A percentile compares a stretch with the other conserved stretches of the same genome.
Evolutionary conservation across 2,797 vertebrate species (phyloP).

Genomic region (Hydrocynus forskahlii): DNA sequence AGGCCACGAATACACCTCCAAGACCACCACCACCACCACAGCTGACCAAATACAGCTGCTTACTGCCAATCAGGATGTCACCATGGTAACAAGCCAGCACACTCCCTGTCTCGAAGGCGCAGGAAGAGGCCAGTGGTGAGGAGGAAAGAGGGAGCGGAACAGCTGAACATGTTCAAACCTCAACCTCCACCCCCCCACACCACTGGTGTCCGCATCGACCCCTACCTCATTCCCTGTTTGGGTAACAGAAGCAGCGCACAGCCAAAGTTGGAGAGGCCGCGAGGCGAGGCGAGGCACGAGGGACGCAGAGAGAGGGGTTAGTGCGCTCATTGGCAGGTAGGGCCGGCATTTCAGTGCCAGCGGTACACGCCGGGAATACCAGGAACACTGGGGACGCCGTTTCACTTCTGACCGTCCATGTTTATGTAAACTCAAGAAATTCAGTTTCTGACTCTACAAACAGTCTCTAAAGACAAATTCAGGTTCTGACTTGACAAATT

Average conservation of each 20-base stretch:
- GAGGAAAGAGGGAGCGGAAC: slow-evolving; percentile 46
- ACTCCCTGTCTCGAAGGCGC: slow-evolving; percentile 68
- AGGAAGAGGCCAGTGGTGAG: slow-evolving; percentile 49
- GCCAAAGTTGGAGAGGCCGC: slow-evolving; percentile 61
- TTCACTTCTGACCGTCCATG: too few relatives aligned
- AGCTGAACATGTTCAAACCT: slow-evolving; percentile 45
- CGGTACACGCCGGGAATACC: too few relatives aligned
- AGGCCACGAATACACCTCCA: neutral
- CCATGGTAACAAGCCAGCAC: slow-evolving; percentile 66
- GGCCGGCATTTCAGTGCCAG: too few relatives aligned
- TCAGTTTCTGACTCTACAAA: too few relatives aligned
- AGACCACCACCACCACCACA: slow-evolving; percentile 56
- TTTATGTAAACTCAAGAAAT: too few relatives aligned
- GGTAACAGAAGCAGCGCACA: slow-evolving; percentile 57
- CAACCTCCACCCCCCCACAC: slow-evolving; percentile 15
- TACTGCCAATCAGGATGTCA: slow-evolving; percentile 66
- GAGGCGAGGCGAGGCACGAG: slow-evolving; percentile 25
- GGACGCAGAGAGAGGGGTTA: slow-evolving; percentile 6
- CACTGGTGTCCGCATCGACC: slow-evolving; percentile 50
- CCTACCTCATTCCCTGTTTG: slow-evolving; percentile 63
- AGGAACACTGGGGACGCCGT: too few relatives aligned
- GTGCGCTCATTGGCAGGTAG: neutral
- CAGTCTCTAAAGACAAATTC: too few relatives aligned
- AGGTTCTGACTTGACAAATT: too few relatives aligned
- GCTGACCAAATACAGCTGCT: slow-evolving; percentile 73